Percentiles rank a stretch among this genome's conserved stretches.
Conservation (phyloP, 2,797 vertebrate species). For the Valencia hispanica region DNA sequence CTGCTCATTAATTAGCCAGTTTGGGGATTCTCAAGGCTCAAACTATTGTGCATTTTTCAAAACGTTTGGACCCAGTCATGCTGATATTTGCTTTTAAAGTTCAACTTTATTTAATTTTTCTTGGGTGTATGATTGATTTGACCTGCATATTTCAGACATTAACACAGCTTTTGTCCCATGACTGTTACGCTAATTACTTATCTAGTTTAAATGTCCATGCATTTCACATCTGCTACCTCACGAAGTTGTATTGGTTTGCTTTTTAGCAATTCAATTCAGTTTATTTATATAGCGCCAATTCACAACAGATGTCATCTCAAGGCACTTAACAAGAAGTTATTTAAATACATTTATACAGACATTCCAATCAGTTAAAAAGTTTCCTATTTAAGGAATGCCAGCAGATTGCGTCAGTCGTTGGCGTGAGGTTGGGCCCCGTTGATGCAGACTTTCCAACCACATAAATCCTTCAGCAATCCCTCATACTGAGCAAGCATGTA, state of each 20-base stretch:
- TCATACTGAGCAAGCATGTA: too few species aligned
- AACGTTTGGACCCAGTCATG: not conserved
- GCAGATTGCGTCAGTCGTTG: too few species aligned
- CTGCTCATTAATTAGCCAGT: not conserved
- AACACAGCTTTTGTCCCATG: not conserved
- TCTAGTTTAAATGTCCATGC: not conserved
- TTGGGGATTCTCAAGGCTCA: constrained; percentile 2
- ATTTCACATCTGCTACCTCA: not conserved
- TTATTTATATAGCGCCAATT: too few species aligned
- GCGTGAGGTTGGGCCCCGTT: too few species aligned
- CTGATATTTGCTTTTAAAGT: not conserved
- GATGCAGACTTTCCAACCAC: too few species aligned
- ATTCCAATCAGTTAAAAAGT: too few species aligned
- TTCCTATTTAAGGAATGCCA: too few species aligned
- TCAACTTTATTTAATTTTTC: not conserved
- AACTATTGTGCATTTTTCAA: not conserved
- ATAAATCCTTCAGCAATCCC: too few species aligned
- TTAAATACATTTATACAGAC: too few species aligned
- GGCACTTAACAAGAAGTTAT: too few species aligned
- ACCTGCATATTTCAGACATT: constrained; percentile 11
- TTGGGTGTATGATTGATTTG: constrained; percentile 8
- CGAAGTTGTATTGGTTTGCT: not conserved
- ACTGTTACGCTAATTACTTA: not conserved
- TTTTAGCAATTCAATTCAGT: constrained; percentile 13
- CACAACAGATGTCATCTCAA: too few species aligned